phyloP scores from a whole-genome alignment of 2,888 invertebrate genomes.

The Agonopterix subpropinquella region DNA sequence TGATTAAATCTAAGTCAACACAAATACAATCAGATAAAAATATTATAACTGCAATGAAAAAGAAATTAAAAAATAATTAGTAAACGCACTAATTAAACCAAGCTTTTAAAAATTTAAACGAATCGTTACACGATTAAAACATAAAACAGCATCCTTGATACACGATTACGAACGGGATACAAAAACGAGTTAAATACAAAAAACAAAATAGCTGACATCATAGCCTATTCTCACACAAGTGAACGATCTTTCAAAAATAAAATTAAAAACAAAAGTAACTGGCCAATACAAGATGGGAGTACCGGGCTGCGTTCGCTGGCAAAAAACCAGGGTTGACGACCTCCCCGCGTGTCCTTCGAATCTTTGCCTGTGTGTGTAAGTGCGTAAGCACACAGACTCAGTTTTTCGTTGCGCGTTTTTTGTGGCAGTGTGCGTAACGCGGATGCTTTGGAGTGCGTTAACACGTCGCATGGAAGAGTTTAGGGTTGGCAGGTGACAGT shows the following conservation, averaged over 20 bases:
- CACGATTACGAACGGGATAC: not conserved
- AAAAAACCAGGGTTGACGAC: slow-evolving; percentile 69
- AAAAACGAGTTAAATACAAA: slow-evolving; percentile 9
- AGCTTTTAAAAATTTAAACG: not conserved
- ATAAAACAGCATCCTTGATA: not conserved
- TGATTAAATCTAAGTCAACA: no score
- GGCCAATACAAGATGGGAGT: slow-evolving; percentile 62
- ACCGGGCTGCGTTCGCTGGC: slow-evolving; percentile 58
- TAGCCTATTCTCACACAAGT: slow-evolving; percentile 59
- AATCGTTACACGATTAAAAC: no score
- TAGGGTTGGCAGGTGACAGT: slow-evolving; percentile 1
- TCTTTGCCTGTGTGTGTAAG: slow-evolving; percentile 48
- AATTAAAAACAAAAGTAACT: slow-evolving; percentile 37
- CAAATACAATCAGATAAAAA: no score
- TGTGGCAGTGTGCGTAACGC: slow-evolving; percentile 36
- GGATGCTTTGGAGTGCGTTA: slow-evolving; percentile 50
- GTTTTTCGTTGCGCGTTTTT: slow-evolving; percentile 28
- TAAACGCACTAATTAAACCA: not conserved
- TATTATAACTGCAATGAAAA: no score
- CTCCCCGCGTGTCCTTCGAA: slow-evolving; percentile 69
- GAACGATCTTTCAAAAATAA: slow-evolving; percentile 49
- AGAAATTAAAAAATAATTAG: no score
- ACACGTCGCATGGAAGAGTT: slow-evolving; percentile 40
- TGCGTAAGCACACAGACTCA: slow-evolving; percentile 31
- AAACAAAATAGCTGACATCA: slow-evolving; percentile 37